Evolutionary conservation across 2,797 vertebrate genomes (phyloP).

Genomic region (Ctenopoma multispine): DNA sequence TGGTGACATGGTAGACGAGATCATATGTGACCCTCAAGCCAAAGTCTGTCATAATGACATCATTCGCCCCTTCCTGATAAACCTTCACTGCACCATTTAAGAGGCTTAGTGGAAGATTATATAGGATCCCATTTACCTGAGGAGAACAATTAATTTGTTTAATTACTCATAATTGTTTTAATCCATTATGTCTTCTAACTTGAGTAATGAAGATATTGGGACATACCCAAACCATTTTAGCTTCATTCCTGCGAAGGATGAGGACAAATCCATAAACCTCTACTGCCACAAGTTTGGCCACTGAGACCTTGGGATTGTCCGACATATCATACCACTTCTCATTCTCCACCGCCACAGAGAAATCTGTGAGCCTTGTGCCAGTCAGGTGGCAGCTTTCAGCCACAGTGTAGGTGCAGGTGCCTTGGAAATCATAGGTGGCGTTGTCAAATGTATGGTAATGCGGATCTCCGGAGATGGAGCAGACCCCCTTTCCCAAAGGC

Average conservation of each 20-base stretch:
- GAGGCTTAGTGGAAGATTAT: slow-evolving; percentile 72
- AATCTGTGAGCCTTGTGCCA: slow-evolving; percentile 36
- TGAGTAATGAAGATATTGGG: neutral
- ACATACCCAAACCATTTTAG: slow-evolving; percentile 59
- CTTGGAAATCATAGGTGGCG: slow-evolving; percentile 55
- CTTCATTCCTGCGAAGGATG: slow-evolving; percentile 49
- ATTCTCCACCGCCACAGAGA: slow-evolving; percentile 61
- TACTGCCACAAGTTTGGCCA: slow-evolving; percentile 56
- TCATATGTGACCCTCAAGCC: slow-evolving; percentile 75
- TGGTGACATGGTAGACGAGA: slow-evolving; percentile 55
- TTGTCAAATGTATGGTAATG: slow-evolving; percentile 68
- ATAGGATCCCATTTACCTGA: slow-evolving; percentile 77
- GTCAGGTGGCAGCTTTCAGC: slow-evolving; percentile 48
- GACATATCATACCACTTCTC: slow-evolving; percentile 42
- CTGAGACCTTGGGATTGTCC: slow-evolving; percentile 45
- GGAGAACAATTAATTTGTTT: neutral
- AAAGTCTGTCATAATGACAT: slow-evolving; percentile 59
- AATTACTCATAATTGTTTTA: neutral
- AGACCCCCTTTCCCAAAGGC: slow-evolving; percentile 35
- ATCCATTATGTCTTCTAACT: neutral
- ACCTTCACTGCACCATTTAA: slow-evolving; percentile 46
- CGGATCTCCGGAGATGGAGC: slow-evolving; percentile 63
- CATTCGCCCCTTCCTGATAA: slow-evolving; percentile 42
- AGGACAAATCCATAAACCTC: slow-evolving; percentile 50
- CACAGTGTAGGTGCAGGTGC: slow-evolving; percentile 66